Base-by-base conservation (phyloP, 2,797 vertebrate genomes). In the Leptodon cayanensis region DNA sequence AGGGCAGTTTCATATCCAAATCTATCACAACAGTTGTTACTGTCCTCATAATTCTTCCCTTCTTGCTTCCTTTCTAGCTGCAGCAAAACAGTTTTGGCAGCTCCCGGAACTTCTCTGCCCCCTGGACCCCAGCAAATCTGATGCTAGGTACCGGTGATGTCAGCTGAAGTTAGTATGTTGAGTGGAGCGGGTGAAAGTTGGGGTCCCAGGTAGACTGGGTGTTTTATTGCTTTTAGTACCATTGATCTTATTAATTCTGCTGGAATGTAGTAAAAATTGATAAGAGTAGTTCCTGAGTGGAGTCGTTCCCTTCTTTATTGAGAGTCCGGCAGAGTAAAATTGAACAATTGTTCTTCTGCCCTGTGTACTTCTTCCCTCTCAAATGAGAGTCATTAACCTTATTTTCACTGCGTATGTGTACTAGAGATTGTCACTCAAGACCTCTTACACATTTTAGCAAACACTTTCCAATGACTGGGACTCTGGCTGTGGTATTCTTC, bases 1-100 rank as follows among this genome's bases (percentile, higher is more conserved):
- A 96, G 69, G n/a, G 61, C 67, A 85, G 39, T 89, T 96, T 91
- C 89, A 58, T 69, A 85, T 93, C 49, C 79, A 86, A 67, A 94
- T 88, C 84, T 78, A 78, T 94, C 94, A 72, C 46, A 91, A 55
- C 76, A 69, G 33, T 91, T 95, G 76, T 88, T 88, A 81, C 58
- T 81, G 79, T 83, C 35, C 46, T 91, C 42, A 61, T 61, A 87
- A 83, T 83, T 81, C 72, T 91, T 93, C 72, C 52, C 42, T 90
- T 91, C 61, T 86, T 95, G 24, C 65, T 95, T 89, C 69, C 31
- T 83, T 96, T 78, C 42, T 54, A 92, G 72, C 44, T 62, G 7
- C 52, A 80, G 46, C n/a, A 86, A 93, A 96, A 57, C 31, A 79
- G 17, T 79, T 88, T 81, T 94, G 92, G 31, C 73, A 92, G 89